These are phyloP conservation scores for Pteromalus puparum DNA, from an alignment of 1,140 invertebrate genomes.

Conservation along the genomic window DNA sequence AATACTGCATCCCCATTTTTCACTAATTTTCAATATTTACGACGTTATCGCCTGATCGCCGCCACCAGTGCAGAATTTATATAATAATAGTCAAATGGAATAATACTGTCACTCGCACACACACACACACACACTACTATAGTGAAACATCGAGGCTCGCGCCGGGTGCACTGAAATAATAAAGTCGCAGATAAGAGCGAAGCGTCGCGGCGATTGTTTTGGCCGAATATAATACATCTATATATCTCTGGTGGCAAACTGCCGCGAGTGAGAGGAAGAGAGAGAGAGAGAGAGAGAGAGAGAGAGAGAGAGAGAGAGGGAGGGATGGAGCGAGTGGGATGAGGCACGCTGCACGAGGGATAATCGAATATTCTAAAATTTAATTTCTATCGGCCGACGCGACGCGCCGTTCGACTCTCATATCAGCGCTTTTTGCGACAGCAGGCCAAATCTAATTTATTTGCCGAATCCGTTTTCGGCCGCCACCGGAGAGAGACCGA, in stretches of 20 bases:
- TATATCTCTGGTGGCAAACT: background rate
- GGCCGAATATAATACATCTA: background rate
- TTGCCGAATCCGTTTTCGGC: slow-evolving; percentile 50
- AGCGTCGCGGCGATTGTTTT: background rate
- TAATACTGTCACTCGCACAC: slow-evolving; percentile 34
- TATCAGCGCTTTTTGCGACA: slow-evolving; percentile 74
- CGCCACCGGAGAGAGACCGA: background rate
- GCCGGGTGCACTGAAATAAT: background rate
- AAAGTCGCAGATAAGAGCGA: background rate
- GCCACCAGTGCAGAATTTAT: slow-evolving; percentile 38
- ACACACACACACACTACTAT: background rate
- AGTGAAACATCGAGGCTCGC: background rate
- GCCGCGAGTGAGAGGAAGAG: background rate
- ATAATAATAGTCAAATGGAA: slow-evolving; percentile 48
- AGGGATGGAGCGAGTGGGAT: slow-evolving; percentile 9
- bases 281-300: background rate
- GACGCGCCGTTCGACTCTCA: slow-evolving; percentile 71
- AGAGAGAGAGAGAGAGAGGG: too few relatives aligned
- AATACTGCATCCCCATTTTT: slow-evolving; percentile 47
- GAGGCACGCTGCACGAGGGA: slow-evolving; percentile 56
- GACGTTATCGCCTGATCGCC: slow-evolving; percentile 43
- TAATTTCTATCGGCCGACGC: slow-evolving; percentile 74
- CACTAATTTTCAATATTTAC: slow-evolving; percentile 51
- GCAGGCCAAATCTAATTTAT: slow-evolving; percentile 74
- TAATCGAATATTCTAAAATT: slow-evolving; percentile 76